phyloP scores from a whole-genome alignment of 2,797 vertebrate genomes.

The Rachycentron canadum region DNA sequence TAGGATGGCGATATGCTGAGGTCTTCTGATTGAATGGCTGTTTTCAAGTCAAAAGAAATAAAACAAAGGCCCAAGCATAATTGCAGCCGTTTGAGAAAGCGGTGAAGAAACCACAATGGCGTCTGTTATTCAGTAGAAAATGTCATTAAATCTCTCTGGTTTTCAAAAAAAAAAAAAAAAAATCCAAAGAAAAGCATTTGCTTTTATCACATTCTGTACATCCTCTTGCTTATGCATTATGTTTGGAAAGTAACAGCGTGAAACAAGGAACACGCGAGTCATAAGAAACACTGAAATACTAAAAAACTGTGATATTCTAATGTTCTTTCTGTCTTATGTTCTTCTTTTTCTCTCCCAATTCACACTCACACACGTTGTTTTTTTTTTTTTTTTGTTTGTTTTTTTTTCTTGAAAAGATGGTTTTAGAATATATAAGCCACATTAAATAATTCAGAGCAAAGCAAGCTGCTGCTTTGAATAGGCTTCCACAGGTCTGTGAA shows the following conservation, averaged over 20 bases:
- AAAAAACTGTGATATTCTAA: background rate
- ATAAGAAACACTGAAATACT: conserved; percentile 8
- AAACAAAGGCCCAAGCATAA: conserved; percentile 19
- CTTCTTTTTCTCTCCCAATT: conserved; percentile 9
- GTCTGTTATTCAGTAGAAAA: conserved; percentile 15
- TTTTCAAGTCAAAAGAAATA: conserved; percentile 21
- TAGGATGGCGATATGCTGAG: background rate
- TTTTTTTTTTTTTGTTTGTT: conserved; percentile 3
- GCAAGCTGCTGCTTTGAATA: conserved; percentile 13
- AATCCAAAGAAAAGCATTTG: conserved; percentile 17
- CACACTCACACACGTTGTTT: background rate
- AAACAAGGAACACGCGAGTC: conserved; percentile 23
- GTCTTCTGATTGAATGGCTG: conserved; percentile 3
- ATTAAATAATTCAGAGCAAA: conserved; percentile 47
- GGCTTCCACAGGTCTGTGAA: conserved; percentile 22
- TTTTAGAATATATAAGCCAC: conserved; percentile 22
- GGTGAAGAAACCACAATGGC: conserved; percentile 2
- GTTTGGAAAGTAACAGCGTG: conserved; percentile 10
- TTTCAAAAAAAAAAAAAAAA: conserved; percentile 8
- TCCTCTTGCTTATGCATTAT: background rate
- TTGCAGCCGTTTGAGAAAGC: conserved; percentile 12
- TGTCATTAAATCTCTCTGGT: conserved; percentile 19
- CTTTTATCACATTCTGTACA: conserved; percentile 11
- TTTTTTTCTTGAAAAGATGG: conserved; percentile 27
- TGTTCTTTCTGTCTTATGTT: background rate